Evolutionary conservation across 2,888 invertebrate genomes (phyloP), one percentile per base, ranked within the genome.

Genomic region (Rhabditoides inermis): DNA sequence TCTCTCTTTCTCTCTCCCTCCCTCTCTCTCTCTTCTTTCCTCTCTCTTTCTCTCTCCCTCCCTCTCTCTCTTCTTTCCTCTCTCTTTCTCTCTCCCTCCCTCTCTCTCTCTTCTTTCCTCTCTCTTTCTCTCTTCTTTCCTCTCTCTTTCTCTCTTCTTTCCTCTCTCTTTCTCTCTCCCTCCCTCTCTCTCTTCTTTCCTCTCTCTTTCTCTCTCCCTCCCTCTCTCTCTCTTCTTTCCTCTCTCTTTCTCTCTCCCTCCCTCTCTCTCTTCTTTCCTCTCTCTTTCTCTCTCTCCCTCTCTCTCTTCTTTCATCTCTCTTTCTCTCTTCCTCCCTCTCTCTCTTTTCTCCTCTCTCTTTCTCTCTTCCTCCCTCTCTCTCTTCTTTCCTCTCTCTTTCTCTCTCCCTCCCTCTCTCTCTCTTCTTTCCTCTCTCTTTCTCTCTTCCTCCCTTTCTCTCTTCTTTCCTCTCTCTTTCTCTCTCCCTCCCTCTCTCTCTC

Each of bases 181-280:
- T 18, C 37, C 27, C 20, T 1, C 18, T 22, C 4, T 39, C 39
- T 39, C 45, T 45, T 26, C 7, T 18, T 10, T 20, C 12, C 39
- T 10, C 45, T 20, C 45, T 46, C 46, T 46, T 46, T 25, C 35
- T 25, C 23, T 27, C 35, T 35, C 35, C 7, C 32, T n/a, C 18
- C 40, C 20, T 18, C 28, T 15, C 44, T 18, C 28, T n/a, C 6
- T 12, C 10, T 6, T n/a, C n/a, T 5, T 5, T n/a, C 5, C 5
- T 5, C 10, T 6, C 15, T 6, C 35, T 46, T 46, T 5, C 5
- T 1, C 35, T 35, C 28, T 28, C 37, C 18, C 25, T 2, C 18
- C 6, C 26, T 18, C 7, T 26, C 27, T 48, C 39, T 28, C 48
- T 27, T 27, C 15, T 39, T 30, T 28, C 15, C 23, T 35, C 28